A percentile compares a stretch with the other conserved stretches of the same genome.
Conservation (phyloP, 2,888 invertebrate species). For the Spisula subtruncata region DNA sequence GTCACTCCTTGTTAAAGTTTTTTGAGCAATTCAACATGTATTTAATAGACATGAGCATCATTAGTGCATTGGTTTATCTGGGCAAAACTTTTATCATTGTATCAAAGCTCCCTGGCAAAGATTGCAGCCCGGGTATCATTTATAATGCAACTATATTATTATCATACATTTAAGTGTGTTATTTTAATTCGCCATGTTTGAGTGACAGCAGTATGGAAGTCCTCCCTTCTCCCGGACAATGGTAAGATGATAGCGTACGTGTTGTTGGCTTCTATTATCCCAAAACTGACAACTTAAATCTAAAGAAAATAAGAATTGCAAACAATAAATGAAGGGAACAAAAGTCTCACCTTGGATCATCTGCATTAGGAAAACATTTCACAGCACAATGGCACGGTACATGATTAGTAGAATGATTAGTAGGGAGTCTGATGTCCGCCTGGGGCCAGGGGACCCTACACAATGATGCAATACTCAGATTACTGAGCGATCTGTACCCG, state of each 20-base stretch:
- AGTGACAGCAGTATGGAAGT: not conserved
- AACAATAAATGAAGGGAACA: constrained; percentile 44
- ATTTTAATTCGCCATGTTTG: not conserved
- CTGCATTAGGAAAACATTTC: constrained; percentile 27
- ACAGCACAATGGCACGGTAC: constrained; percentile 2
- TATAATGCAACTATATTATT: not conserved
- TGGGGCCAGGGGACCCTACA: constrained; percentile 44
- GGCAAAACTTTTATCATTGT: too few relatives aligned
- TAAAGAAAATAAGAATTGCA: constrained; percentile 52
- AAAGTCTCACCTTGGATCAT: constrained; percentile 29
- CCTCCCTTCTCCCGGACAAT: not conserved
- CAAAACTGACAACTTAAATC: constrained; percentile 55
- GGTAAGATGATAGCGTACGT: constrained; percentile 38
- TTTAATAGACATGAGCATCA: too few relatives aligned
- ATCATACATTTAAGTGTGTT: not conserved
- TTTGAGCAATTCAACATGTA: too few relatives aligned
- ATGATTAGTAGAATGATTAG: constrained; percentile 34
- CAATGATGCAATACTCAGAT: constrained; percentile 42
- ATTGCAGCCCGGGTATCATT: not conserved
- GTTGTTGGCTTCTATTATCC: constrained; percentile 48
- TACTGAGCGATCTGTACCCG: not conserved
- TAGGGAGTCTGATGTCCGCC: not conserved
- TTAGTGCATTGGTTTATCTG: too few relatives aligned
- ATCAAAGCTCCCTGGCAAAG: too few relatives aligned
- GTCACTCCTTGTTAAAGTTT: too few relatives aligned